Evolutionary conservation across 92 coral and sea anemone species (phyloP), one percentile per base, ranked within the genome.

Genomic region (Epizoanthus ramosus): DNA sequence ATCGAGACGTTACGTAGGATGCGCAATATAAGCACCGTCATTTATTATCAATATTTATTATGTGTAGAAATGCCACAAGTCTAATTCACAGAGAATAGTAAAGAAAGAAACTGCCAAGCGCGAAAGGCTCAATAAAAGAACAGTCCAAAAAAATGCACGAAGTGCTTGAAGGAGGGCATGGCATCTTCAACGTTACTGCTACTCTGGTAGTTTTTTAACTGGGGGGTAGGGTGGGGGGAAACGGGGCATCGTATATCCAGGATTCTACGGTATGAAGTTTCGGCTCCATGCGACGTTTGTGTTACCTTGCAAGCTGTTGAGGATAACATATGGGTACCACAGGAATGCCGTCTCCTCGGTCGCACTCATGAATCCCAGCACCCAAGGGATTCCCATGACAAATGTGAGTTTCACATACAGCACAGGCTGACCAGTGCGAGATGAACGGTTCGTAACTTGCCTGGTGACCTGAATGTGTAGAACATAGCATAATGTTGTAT

Each of bases 301-400:
- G 52, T 75, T 60, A 76, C 81, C 81, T 76, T 76, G 81, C 57
- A 76, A 53, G 57, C 81, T 76, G 81, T 76, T 76, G 41, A 45
- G 8, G 5, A 60, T 37, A 19, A 76, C 81, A 76, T 31, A 76
- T 14, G 47, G 33, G 24, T 76, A 76, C 23, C 63, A 16, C 81
- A 76, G 57, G 57, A 76, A 76, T 25, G 56, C 70, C 19, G 70
- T 12, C 54, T 59, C 53, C 53, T 76, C 70, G 18, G 71, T 59
- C 6, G 15, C 4, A 19, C 43, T 58, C 68, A 57, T 58, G 56
- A 76, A 76, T 21, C 81, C 81, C 70, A 76, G 25, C 13, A 76
- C 39, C 81, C 81, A 76, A 37, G 81, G 81, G 63, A 76, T 61
- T 33, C 81, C 81, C 81, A 76, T 76, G 1, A 61, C 81, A 10